Evolutionary conservation across 2,888 invertebrate genomes (phyloP).

Genomic region (Microdon myrmicae): DNA sequence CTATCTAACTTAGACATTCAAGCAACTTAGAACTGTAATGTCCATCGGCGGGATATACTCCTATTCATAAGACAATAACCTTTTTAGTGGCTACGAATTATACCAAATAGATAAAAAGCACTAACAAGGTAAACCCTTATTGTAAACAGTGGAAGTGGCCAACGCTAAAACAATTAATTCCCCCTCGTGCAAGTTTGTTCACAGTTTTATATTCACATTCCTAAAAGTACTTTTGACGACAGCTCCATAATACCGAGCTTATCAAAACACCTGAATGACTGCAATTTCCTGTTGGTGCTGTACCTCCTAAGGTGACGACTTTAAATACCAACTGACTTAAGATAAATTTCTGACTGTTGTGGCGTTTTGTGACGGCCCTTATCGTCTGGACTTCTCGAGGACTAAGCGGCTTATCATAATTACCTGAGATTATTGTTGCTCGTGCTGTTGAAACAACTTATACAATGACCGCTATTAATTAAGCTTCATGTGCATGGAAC

Average conservation of each 20-base stretch:
- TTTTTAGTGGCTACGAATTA: too few species aligned
- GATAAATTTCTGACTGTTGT: slow-evolving; percentile 28
- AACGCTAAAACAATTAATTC: too few species aligned
- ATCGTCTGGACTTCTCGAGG: slow-evolving; percentile 9
- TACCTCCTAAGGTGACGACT: too few species aligned
- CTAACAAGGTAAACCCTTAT: too few species aligned
- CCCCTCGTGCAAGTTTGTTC: too few species aligned
- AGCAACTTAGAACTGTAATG: too few species aligned
- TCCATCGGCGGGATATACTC: too few species aligned
- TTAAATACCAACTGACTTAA: slow-evolving; percentile 35
- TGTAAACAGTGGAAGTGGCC: too few species aligned
- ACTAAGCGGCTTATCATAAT: slow-evolving; percentile 45
- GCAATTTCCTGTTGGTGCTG: slow-evolving; percentile 29
- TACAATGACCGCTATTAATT: slow-evolving; percentile 38
- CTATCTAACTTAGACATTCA: too few species aligned
- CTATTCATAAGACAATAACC: too few species aligned
- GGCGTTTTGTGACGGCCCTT: too few species aligned
- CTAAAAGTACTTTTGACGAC: not conserved
- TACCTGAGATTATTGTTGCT: slow-evolving; percentile 28
- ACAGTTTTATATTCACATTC: not conserved
- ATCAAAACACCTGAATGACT: slow-evolving; percentile 23
- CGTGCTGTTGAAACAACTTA: slow-evolving; percentile 13
- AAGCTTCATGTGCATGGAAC: slow-evolving; percentile 30
- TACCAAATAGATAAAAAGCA: too few species aligned
- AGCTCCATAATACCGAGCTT: slow-evolving; percentile 3